phyloP scores from a whole-genome alignment of 2,797 vertebrate species.

The Ambastaia sidthimunki region DNA sequence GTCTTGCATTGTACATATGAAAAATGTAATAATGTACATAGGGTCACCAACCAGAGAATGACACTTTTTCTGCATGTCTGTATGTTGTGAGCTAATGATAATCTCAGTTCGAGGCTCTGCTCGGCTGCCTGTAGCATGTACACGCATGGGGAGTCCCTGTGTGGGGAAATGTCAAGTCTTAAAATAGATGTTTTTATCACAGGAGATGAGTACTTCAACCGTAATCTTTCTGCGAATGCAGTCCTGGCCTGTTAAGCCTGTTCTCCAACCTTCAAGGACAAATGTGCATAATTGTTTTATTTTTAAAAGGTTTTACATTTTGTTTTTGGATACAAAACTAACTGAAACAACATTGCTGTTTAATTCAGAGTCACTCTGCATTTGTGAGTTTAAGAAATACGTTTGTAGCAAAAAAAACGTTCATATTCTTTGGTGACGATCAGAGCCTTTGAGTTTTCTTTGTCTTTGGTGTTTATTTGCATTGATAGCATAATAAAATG shows the following conservation, averaged over 20 bases:
- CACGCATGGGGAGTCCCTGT: slow-evolving; percentile 84
- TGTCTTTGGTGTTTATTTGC: slow-evolving; percentile 86
- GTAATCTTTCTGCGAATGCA: slow-evolving; percentile 73
- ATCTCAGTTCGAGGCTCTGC: slow-evolving; percentile 82
- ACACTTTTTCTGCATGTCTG: slow-evolving; percentile 94
- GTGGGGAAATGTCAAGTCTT: slow-evolving; percentile 83
- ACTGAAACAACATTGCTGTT: slow-evolving; percentile 56
- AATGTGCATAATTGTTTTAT: slow-evolving; percentile 78
- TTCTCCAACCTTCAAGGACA: slow-evolving; percentile 75
- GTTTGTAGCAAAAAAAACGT: slow-evolving; percentile 77
- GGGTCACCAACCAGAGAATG: slow-evolving; percentile 88
- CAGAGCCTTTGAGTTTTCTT: slow-evolving; percentile 79
- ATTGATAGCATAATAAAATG: slow-evolving; percentile 87
- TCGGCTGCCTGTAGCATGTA: slow-evolving; percentile 87
- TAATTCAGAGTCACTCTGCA: slow-evolving; percentile 69
- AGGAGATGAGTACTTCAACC: slow-evolving; percentile 74
- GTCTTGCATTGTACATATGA: slow-evolving; percentile 93
- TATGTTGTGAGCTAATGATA: slow-evolving; percentile 94
- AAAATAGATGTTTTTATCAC: slow-evolving; percentile 79
- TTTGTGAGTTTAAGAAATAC: slow-evolving; percentile 73
- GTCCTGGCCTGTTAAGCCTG: slow-evolving; percentile 75
- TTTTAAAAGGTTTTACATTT: slow-evolving; percentile 60
- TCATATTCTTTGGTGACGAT: slow-evolving; percentile 78
- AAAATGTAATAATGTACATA: slow-evolving; percentile 96
- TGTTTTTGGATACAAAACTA: slow-evolving; percentile 75